phyloP scores from a whole-genome alignment of 2,797 vertebrate genomes.

The Argyrosomus regius region DNA sequence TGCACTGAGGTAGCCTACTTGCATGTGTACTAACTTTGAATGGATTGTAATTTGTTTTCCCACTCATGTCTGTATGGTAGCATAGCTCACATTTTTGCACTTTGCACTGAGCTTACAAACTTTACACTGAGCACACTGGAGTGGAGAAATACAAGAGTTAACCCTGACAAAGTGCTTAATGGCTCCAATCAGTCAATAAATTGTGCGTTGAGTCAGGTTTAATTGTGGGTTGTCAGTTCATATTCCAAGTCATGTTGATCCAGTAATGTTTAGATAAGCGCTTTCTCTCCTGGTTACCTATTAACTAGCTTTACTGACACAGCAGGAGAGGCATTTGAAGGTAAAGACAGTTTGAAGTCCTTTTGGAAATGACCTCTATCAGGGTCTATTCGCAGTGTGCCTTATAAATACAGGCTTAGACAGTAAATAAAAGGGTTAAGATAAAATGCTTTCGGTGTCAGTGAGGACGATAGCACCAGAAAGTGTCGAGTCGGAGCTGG shows the following conservation, averaged over 20 bases:
- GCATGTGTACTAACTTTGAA: neutral
- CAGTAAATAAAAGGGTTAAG: neutral
- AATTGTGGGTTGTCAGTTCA: conserved; percentile 21
- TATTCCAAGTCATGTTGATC: conserved; percentile 44
- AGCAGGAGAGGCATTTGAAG: conserved; percentile 16
- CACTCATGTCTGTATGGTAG: conserved; percentile 15
- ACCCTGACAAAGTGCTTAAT: conserved; percentile 22
- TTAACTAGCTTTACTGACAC: conserved; percentile 54
- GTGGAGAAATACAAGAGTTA: conserved; percentile 28
- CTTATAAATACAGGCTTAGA: neutral
- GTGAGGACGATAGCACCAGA: neutral
- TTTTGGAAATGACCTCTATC: neutral
- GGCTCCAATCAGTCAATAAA: conserved; percentile 13
- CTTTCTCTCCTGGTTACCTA: conserved; percentile 44
- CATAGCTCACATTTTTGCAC: neutral
- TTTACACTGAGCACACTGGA: neutral
- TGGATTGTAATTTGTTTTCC: neutral
- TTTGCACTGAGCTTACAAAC: neutral
- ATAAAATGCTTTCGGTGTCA: neutral
- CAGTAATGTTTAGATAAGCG: conserved; percentile 57
- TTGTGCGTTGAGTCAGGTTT: conserved; percentile 12
- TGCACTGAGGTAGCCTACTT: neutral
- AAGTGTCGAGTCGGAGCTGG: neutral
- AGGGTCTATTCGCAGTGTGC: neutral
- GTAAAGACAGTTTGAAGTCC: conserved; percentile 14